Evolutionary conservation across 2,113 vertebrate species (phyloP).

Genomic region (Syngnathus scovelli): DNA sequence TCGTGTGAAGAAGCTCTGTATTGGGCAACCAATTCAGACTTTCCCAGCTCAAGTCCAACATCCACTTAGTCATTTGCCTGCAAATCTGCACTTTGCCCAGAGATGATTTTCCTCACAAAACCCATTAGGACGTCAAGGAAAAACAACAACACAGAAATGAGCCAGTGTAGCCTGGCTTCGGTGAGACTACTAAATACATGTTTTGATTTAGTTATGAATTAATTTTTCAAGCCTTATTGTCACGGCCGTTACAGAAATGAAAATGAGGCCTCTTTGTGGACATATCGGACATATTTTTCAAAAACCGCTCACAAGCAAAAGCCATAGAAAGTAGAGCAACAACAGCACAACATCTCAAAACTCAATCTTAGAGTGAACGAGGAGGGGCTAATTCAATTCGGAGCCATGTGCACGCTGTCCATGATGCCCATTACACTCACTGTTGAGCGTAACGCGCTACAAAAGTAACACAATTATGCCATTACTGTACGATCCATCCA

Average conservation of each 20-base stretch:
- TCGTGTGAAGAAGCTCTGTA: too few species aligned
- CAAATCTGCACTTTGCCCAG: conserved; percentile 29
- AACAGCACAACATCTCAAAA: conserved; percentile 58
- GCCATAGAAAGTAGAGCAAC: conserved; percentile 31
- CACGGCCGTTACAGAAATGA: neutral
- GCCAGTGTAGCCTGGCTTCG: conserved; percentile 23
- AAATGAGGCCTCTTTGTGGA: neutral
- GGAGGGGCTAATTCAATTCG: conserved; percentile 47
- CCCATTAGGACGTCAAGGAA: conserved; percentile 45
- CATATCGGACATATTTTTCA: neutral
- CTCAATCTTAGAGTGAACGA: conserved; percentile 36
- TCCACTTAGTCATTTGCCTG: conserved; percentile 31
- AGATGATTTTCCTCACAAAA: conserved; percentile 25
- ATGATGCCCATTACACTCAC: conserved; percentile 30
- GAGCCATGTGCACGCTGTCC: conserved; percentile 42
- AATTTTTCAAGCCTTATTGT: neutral
- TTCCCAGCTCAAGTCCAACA: conserved; percentile 40
- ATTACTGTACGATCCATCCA: neutral
- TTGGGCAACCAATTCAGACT: conserved; percentile 5
- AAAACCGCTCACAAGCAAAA: conserved; percentile 21
- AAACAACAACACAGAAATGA: conserved; percentile 40
- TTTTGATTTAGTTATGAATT: neutral
- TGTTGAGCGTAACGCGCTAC: neutral
- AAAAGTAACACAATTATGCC: conserved; percentile 25
- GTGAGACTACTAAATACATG: conserved; percentile 3